Conservation (phyloP, 1,140 invertebrate species). For the Theocolax elegans region DNA sequence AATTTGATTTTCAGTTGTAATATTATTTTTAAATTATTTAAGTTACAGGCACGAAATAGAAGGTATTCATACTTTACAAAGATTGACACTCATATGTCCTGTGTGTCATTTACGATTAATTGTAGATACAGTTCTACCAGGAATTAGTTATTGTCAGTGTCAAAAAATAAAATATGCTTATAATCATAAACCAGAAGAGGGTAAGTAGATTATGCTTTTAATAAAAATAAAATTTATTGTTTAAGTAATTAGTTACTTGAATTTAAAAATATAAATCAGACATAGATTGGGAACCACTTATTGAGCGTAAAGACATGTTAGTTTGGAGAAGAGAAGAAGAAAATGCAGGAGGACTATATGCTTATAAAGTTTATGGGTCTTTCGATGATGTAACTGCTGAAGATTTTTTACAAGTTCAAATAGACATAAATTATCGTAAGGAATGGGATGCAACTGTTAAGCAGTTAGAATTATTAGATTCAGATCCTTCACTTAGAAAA, state of each 20-base stretch:
- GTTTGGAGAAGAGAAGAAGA: slow-evolving; percentile 82
- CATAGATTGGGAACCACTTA: slow-evolving; percentile 80
- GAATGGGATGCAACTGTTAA: slow-evolving; percentile 85
- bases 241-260: not conserved
- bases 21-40: slow-evolving; percentile 27
- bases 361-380: slow-evolving; percentile 88
- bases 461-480: slow-evolving; percentile 75
- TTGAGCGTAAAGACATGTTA: slow-evolving; percentile 81
- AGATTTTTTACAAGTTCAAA: slow-evolving; percentile 85
- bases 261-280: slow-evolving; percentile 48
- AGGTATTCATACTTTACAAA: slow-evolving; percentile 65
- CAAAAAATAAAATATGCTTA: slow-evolving; percentile 35
- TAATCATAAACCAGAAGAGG: slow-evolving; percentile 38
- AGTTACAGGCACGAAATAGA: slow-evolving; percentile 68
- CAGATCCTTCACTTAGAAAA: slow-evolving; percentile 68
- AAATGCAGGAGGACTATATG: slow-evolving; percentile 74
- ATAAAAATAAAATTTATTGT: not conserved
- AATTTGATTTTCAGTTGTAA: not conserved
- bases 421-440: slow-evolving; percentile 81
- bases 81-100: slow-evolving; percentile 72
- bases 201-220: slow-evolving; percentile 42
- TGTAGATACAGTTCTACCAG: slow-evolving; percentile 68
- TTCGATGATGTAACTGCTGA: slow-evolving; percentile 81
- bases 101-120: slow-evolving; percentile 71
- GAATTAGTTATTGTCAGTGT: slow-evolving; percentile 70